Base-by-base conservation (phyloP, 2,797 vertebrate species). In the Decapterus maruadsi region DNA sequence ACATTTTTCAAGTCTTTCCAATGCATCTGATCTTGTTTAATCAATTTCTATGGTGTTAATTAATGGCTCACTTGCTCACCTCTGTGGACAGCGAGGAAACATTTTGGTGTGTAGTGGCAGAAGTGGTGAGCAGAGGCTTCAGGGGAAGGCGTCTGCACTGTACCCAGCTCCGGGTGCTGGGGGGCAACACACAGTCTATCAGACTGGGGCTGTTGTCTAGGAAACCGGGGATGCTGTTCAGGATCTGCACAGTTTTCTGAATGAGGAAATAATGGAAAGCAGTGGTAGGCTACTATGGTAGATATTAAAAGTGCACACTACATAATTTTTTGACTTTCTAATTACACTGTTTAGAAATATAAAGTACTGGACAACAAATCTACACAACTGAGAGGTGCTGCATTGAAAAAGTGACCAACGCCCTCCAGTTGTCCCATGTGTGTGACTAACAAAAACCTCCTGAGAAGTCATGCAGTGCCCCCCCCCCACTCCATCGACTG, bases 371-470 rank as follows among this genome's bases (percentile, higher is more conserved):
- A 42, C 13, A 6, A 46, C 2, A 9, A 8, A 43, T 45, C 22
- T 19, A 17, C 17, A 43, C 34, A 22, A 22, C 9, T 22, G 20
- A 20, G 46, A 51, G 50, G 10, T 13, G 6, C 0, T 38, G 11
- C 16, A 54, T 20, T 16, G 0, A 26, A 48, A 72, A 29, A 14
- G 16, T 51, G 26, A 60, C n/a, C 42, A 51, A 67, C 10, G 14
- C 10, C 16, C 46, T 82, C 12, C 9, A 38, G 9, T 19, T 38
- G 45, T 43, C 36, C 71, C 31, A 31, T 69, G 75, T 13, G 87
- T 78, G 89, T 92, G 90, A 94, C 94, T 90, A 95, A 95, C 80
- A 64, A 56, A 90, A 92, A 85, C 78, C 94, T 93, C 87, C 89
- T 94, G 94, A 94, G 84, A 75, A 75, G 91, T 94, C 94, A 94